These are phyloP conservation scores for Linnaemya vulpina DNA, from an alignment of 2,888 invertebrate species.

Conservation along the genomic window DNA sequence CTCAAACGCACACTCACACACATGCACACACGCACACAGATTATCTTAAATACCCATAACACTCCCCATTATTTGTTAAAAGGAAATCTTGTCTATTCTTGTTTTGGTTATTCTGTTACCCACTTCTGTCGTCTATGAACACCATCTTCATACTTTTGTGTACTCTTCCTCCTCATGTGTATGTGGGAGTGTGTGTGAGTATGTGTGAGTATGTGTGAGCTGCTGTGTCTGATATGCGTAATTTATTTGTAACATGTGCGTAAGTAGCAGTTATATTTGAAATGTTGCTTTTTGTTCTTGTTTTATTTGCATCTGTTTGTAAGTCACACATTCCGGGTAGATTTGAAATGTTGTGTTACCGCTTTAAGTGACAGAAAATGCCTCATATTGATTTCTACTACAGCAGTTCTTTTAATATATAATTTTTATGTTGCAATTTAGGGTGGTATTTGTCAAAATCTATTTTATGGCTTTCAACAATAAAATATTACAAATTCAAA, in stretches of 20 bases:
- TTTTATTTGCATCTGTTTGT: conserved; percentile 43
- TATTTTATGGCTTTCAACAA: conserved; percentile 14
- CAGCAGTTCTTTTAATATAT: background rate
- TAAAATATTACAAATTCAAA: background rate
- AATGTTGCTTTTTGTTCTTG: too few species aligned
- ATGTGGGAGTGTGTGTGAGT: too few species aligned
- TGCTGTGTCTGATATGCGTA: conserved; percentile 61
- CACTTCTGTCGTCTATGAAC: conserved; percentile 55
- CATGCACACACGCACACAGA: background rate
- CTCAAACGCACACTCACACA: background rate
- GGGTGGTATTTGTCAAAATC: conserved; percentile 30
- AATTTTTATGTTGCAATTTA: conserved; percentile 6
- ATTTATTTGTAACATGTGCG: conserved; percentile 73
- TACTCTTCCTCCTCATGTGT: too few species aligned
- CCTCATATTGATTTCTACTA: conserved; percentile 53
- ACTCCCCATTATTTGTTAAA: conserved; percentile 37
- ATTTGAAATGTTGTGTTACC: conserved; percentile 25
- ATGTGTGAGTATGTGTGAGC: conserved; percentile 13
- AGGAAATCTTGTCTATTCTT: conserved; percentile 43
- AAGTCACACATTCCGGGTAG: conserved; percentile 16
- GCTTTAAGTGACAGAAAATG: conserved; percentile 26
- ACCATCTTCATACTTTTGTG: conserved; percentile 13
- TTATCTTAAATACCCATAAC: conserved; percentile 2
- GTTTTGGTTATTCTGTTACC: conserved; percentile 52
- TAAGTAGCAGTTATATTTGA: conserved; percentile 65